Percentiles rank a stretch among this genome's conserved stretches.
Conservation (phyloP, 2,888 invertebrate genomes). For the Aphrophora alni region DNA sequence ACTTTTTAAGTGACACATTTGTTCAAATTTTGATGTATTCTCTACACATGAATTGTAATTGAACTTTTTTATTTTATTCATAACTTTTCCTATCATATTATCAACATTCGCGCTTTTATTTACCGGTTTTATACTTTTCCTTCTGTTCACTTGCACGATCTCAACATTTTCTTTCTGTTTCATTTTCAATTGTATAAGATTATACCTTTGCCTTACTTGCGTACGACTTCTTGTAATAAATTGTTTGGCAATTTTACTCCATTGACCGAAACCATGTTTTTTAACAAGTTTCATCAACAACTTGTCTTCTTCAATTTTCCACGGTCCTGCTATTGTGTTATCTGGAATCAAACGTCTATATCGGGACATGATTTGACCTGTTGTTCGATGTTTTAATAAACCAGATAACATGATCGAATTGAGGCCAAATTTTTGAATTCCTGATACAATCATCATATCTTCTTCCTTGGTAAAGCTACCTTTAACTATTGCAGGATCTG, state of each 20-base stretch:
- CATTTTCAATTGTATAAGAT: neutral
- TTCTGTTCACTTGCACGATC: neutral
- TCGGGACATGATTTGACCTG: neutral
- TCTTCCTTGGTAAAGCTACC: neutral
- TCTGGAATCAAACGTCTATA: neutral
- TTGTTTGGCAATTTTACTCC: neutral
- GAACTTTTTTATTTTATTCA: too few species aligned
- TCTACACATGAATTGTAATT: too few species aligned
- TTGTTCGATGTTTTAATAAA: neutral
- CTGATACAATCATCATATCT: neutral
- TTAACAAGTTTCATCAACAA: neutral
- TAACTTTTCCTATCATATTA: too few species aligned
- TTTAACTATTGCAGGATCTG: neutral
- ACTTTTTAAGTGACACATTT: neutral
- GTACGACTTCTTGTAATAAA: neutral
- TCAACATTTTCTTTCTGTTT: too few species aligned
- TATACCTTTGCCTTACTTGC: neutral
- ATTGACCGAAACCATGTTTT: neutral
- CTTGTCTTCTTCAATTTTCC: neutral
- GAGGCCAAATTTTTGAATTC: neutral
- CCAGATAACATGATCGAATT: neutral
- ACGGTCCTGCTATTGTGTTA: neutral
- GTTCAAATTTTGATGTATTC: too few species aligned
- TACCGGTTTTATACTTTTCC: neutral
- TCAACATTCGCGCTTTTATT: too few species aligned